Evolutionary conservation across 2,113 vertebrate species (phyloP), one percentile per base, ranked within the genome.

Genomic region (Gobius niger): DNA sequence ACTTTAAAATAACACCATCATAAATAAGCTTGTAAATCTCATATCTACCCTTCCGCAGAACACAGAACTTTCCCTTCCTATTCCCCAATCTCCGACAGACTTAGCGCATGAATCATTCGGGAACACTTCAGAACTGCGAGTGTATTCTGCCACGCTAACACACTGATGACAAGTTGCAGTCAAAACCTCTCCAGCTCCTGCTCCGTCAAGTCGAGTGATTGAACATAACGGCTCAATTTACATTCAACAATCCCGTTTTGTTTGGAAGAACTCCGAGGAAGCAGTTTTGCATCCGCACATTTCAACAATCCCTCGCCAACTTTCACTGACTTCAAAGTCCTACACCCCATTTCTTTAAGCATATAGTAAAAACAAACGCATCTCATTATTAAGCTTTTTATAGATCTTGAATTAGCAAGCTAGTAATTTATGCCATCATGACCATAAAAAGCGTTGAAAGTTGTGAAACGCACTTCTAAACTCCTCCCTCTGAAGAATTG

Each of bases 191-290:
- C 47, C 46, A 57, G 11, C 56, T 42, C 18, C 18, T 4, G 41
- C n/a, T 47, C 64, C 67, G 54, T 15, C 6, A n/a, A 9, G 71
- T 70, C 15, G 65, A 63, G 51, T 54, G 62, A 69, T 34, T 72
- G 62, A 68, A 18, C 41, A 54, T n/a, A 34, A 42, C 10, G 51
- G 34, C 1, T 7, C 51, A 52, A 49, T 8, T 10, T 13, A 10
- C 19, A 51, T 59, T 19, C 47, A 0, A 10, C 60, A 24, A 9
- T 65, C 14, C 24, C 19, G 34, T 7, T 62, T 16, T 15, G 6
- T 34, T 68, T 68, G 41, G 1, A 0, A 47, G 15, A 15, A 6
- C 47, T 56, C 12, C 2, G 44, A 34, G 24, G 24, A n/a, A 50
- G 44, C 10, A 44, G 42, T 61, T 7, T 2, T 14, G 9, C 1